Conservation (phyloP, 2,888 invertebrate genomes). For the Thyatira batis region DNA sequence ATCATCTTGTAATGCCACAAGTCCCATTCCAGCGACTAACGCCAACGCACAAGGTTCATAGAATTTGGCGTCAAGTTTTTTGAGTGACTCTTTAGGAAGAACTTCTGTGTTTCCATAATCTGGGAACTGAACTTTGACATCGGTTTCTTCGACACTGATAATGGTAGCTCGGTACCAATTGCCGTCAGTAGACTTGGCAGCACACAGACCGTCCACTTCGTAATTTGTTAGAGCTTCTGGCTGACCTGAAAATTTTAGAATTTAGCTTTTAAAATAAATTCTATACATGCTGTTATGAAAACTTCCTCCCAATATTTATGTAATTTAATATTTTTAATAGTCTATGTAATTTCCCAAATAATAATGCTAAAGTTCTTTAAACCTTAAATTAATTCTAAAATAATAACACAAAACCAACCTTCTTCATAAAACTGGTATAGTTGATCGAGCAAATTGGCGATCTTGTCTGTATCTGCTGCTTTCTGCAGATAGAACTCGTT, state of each 20-base stretch:
- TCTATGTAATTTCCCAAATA: too few species aligned
- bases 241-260: conserved; percentile 56
- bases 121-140: conserved; percentile 80
- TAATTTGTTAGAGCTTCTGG: conserved; percentile 65
- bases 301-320: too few species aligned
- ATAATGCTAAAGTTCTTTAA: too few species aligned
- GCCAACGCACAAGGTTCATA: conserved; percentile 67
- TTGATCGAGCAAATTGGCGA: conserved; percentile 81
- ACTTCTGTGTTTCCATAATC: conserved; percentile 88
- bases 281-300: background rate
- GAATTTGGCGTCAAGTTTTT: conserved; percentile 74
- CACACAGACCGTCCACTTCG: conserved; percentile 82
- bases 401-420: conserved; percentile 37
- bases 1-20: conserved; percentile 66
- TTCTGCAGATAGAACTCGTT: conserved; percentile 85
- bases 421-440: conserved; percentile 81
- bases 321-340: too few species aligned
- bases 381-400: background rate
- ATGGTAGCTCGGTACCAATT: conserved; percentile 88
- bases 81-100: conserved; percentile 69
- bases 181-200: conserved; percentile 83
- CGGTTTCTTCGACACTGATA: conserved; percentile 60
- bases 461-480: conserved; percentile 65
- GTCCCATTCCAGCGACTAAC: conserved; percentile 63
- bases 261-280: background rate